phyloP scores from a whole-genome alignment of 2,113 vertebrate genomes.

The Anhinga anhinga region DNA sequence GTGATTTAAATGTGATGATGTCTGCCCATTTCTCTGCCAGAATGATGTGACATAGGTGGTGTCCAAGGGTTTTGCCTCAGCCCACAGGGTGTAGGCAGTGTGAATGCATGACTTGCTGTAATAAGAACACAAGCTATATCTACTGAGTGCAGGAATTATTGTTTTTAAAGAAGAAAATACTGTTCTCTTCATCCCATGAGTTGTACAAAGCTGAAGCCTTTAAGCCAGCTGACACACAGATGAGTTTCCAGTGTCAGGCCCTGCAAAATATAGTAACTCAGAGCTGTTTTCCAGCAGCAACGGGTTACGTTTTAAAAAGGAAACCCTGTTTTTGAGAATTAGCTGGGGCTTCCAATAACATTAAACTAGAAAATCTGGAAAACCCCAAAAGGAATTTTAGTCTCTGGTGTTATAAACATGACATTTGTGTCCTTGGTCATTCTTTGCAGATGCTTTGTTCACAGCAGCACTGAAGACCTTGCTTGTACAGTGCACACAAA shows the following conservation, averaged over 20 bases:
- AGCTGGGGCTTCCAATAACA: background rate
- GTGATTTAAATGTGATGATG: slow-evolving; percentile 21
- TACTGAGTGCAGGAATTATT: background rate
- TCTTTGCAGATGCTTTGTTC: background rate
- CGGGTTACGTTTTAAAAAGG: background rate
- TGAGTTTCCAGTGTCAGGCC: background rate
- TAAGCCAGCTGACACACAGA: background rate
- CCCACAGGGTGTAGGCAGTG: slow-evolving; percentile 26
- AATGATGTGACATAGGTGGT: slow-evolving; percentile 17
- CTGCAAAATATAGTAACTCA: background rate
- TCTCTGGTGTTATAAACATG: background rate
- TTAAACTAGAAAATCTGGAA: background rate
- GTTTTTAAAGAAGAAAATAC: background rate
- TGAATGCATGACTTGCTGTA: background rate
- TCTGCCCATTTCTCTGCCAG: background rate
- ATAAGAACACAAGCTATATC: background rate
- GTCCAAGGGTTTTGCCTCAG: slow-evolving; percentile 32
- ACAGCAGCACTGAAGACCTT: background rate
- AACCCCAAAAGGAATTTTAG: background rate
- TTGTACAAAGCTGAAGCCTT: background rate
- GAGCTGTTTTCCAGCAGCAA: background rate
- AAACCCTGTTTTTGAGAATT: background rate
- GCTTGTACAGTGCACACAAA: background rate
- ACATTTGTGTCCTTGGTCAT: background rate
- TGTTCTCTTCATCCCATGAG: background rate